These are phyloP conservation scores for Urosaurus nigricauda DNA, from an alignment of 2,797 vertebrate genomes.

Conservation along the genomic window DNA sequence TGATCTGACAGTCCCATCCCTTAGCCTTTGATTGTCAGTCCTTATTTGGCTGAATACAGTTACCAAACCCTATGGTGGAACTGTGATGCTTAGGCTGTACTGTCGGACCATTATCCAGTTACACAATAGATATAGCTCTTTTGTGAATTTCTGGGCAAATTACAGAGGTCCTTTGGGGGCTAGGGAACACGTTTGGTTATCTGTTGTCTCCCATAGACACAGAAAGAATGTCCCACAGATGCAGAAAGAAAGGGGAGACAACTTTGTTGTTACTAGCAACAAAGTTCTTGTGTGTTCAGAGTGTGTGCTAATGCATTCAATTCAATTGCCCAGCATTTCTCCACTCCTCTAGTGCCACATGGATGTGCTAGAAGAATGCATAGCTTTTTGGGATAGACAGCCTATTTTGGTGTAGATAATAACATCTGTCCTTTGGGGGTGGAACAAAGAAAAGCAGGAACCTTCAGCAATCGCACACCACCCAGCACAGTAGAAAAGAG, in stretches of 20 bases:
- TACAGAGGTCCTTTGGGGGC: fast-evolving
- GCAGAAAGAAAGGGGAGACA: too few relatives aligned
- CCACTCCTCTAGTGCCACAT: neutral
- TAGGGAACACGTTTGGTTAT: slow-evolving; percentile 34
- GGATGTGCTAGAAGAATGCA: fast-evolving
- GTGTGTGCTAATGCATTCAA: neutral
- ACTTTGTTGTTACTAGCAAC: fast-evolving
- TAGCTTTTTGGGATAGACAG: fast-evolving
- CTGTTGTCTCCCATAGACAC: fast-evolving
- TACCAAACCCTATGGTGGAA: neutral
- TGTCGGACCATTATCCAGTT: slow-evolving; percentile 20
- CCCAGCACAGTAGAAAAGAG: neutral
- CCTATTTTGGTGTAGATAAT: neutral
- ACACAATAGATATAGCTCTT: fast-evolving
- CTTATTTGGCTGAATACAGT: slow-evolving; percentile 15
- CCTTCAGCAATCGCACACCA: neutral
- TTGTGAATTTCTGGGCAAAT: neutral
- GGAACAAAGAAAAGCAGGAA: neutral
- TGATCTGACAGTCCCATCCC: neutral
- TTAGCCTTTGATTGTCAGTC: neutral
- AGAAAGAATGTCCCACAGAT: neutral
- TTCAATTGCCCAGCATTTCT: neutral
- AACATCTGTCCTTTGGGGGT: neutral
- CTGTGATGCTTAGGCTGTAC: neutral
- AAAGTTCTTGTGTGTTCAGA: neutral